Evolutionary conservation across 2,113 vertebrate species (phyloP).

Genomic region (Psophia crepitans): DNA sequence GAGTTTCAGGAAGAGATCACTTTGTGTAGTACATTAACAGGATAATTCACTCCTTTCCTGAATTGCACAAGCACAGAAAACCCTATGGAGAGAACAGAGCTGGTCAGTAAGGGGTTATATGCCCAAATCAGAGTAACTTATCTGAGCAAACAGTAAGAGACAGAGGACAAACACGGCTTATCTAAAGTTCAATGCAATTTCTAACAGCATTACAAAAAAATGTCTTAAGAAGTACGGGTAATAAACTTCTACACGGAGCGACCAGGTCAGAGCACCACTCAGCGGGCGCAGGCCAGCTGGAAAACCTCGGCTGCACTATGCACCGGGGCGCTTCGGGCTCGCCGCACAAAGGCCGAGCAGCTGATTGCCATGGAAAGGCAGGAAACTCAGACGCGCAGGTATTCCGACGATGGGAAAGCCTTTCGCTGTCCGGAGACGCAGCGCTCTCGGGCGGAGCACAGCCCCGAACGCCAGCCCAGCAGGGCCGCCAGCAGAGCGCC

Average conservation of each 20-base stretch:
- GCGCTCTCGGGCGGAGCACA: too few species aligned
- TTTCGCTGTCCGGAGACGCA: fast-evolving
- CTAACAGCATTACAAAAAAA: neutral
- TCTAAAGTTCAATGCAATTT: neutral
- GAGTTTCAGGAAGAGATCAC: neutral
- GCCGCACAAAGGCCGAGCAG: fast-evolving
- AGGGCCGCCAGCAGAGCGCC: fast-evolving
- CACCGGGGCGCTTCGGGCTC: fast-evolving
- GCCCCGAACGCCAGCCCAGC: too few species aligned
- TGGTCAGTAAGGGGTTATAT: neutral
- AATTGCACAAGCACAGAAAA: neutral
- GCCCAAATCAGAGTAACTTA: neutral
- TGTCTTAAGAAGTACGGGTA: fast-evolving
- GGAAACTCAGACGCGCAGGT: fast-evolving
- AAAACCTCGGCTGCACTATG: neutral
- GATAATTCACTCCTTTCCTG: neutral
- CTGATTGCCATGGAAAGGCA: neutral
- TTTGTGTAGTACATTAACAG: neutral
- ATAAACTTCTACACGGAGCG: neutral
- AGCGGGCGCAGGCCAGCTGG: fast-evolving
- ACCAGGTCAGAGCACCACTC: neutral
- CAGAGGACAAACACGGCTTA: fast-evolving
- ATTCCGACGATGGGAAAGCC: neutral
- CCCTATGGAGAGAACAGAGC: neutral
- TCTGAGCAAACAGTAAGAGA: neutral